These are phyloP conservation scores for Scaptomyza polygonia DNA, from an alignment of 2,888 invertebrate genomes.

Conservation along the genomic window DNA sequence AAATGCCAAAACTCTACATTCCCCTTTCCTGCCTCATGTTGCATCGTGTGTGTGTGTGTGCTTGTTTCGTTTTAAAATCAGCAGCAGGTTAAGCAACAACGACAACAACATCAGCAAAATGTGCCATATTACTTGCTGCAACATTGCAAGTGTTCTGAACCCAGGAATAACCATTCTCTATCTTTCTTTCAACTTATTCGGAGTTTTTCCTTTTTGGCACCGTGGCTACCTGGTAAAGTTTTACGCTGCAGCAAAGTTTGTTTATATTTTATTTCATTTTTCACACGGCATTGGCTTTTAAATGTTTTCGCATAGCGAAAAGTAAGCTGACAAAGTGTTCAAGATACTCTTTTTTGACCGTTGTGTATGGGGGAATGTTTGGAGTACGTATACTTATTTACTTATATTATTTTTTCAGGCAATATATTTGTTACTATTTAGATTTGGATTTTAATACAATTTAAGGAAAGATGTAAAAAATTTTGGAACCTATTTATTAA, in stretches of 20 bases:
- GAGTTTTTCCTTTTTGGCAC: background rate
- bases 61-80: conserved; percentile 53
- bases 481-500: too few relatives aligned
- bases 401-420: too few relatives aligned
- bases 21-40: background rate
- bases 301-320: conserved; percentile 32
- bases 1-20: conserved; percentile 46
- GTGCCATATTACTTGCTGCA: conserved; percentile 41
- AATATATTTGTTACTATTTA: too few relatives aligned
- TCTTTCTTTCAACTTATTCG: background rate
- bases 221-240: conserved; percentile 37
- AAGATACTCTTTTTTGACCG: conserved; percentile 3
- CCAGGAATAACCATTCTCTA: conserved; percentile 1
- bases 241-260: conserved; percentile 58
- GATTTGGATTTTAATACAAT: too few relatives aligned
- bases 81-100: conserved; percentile 39
- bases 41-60: conserved; percentile 36
- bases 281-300: conserved; percentile 57
- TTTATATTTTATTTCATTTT: conserved; percentile 67
- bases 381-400: too few relatives aligned
- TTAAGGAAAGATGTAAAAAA: too few relatives aligned
- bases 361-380: background rate
- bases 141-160: conserved; percentile 34
- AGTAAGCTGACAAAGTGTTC: background rate
- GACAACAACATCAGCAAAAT: conserved; percentile 13